Percentiles rank a stretch among this genome's conserved stretches.
Conservation (phyloP, 2,797 vertebrate species). For the Eulemur mongoz region DNA sequence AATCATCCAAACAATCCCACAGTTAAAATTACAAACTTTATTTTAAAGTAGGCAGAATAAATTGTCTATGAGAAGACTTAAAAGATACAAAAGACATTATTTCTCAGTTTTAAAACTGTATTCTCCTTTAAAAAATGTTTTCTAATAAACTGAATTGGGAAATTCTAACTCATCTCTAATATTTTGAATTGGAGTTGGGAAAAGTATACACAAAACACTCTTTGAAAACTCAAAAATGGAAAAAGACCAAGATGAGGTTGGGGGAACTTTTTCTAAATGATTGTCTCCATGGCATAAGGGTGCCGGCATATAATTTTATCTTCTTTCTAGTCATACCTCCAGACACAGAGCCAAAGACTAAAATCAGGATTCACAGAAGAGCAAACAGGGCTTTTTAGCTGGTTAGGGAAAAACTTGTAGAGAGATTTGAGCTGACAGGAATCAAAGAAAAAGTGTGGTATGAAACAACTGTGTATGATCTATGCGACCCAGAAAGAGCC, state of each 20-base stretch:
- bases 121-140: neutral
- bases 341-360: neutral
- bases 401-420: neutral
- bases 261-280: neutral
- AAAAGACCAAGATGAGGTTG: neutral
- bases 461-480: neutral
- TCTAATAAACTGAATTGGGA: neutral
- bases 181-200: neutral
- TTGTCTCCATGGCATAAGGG: neutral
- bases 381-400: neutral
- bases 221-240: neutral
- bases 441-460: neutral
- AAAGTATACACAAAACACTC: neutral
- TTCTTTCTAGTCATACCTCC: neutral
- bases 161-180: slow-evolving; percentile 20
- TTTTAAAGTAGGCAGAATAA: slow-evolving; percentile 21
- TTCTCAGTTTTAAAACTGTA: neutral
- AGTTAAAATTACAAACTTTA: neutral
- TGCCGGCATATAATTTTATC: neutral
- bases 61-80: neutral
- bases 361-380: neutral
- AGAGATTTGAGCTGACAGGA: neutral
- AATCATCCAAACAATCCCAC: neutral
- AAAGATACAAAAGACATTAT: neutral
- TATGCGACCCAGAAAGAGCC: neutral